Evolutionary conservation across 2,113 vertebrate genomes (phyloP).

Genomic region (Lampris incognitus): DNA sequence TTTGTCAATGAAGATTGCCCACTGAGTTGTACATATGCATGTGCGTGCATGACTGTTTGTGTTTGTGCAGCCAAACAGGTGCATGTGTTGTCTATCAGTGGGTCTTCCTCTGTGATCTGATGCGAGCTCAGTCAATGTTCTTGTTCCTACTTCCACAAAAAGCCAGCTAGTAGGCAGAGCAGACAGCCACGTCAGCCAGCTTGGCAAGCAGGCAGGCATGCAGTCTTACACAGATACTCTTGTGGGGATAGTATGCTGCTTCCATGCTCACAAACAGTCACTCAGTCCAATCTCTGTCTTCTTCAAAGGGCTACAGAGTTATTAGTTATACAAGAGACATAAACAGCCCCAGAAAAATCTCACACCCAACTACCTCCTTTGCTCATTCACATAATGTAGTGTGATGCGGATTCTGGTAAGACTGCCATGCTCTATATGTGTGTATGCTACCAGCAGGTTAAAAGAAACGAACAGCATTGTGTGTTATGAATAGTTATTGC

Average conservation of each 20-base stretch:
- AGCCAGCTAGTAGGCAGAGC: slow-evolving; percentile 32
- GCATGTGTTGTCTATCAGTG: slow-evolving; percentile 47
- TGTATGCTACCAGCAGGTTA: slow-evolving; percentile 9
- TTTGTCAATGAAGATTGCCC: slow-evolving; percentile 22
- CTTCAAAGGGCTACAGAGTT: slow-evolving; percentile 75
- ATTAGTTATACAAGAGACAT: slow-evolving; percentile 76
- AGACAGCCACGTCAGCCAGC: slow-evolving; percentile 36
- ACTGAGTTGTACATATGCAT: slow-evolving; percentile 21
- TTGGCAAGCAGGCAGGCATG: slow-evolving; percentile 21
- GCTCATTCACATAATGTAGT: slow-evolving; percentile 59
- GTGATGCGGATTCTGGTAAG: slow-evolving; percentile 37
- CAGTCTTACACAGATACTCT: slow-evolving; percentile 48
- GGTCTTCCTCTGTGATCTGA: slow-evolving; percentile 36
- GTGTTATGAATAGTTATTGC: slow-evolving; percentile 12
- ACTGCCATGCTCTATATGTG: slow-evolving; percentile 1
- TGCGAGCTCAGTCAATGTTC: slow-evolving; percentile 48
- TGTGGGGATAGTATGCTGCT: slow-evolving; percentile 58
- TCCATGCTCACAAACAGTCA: slow-evolving; percentile 63
- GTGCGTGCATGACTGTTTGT: slow-evolving; percentile 10
- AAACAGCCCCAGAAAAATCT: slow-evolving; percentile 71
- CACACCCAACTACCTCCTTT: slow-evolving; percentile 66
- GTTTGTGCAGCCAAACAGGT: not conserved
- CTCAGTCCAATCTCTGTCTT: slow-evolving; percentile 76
- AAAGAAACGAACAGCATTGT: not conserved
- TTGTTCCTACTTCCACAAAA: slow-evolving; percentile 36